Evolutionary conservation across 35 echinoderm and acorn worm genomes (phyloP).

Genomic region (Apostichopus californicus): DNA sequence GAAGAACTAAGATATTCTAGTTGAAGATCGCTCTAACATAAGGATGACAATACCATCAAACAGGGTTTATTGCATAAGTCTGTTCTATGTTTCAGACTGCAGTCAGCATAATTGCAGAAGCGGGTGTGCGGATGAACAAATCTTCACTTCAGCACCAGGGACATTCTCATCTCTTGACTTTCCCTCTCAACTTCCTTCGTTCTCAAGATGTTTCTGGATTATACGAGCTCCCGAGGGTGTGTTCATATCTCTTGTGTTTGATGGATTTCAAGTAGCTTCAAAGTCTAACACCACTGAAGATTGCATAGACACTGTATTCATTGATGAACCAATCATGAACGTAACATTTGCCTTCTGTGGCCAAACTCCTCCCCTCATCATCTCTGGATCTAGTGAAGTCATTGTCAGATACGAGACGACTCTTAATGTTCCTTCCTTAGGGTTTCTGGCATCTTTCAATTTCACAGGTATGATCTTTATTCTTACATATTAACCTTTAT

Average conservation of each 20-base stretch:
- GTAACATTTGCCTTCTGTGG: conserved; percentile 52
- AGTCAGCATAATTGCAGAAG: conserved; percentile 42
- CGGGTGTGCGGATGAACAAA: conserved; percentile 27
- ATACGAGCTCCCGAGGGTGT: conserved; percentile 37
- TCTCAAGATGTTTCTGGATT: conserved; percentile 65
- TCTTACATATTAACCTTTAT: too few species aligned
- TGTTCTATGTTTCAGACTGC: conserved; percentile 61
- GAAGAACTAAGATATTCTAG: not conserved
- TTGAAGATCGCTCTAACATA: not conserved
- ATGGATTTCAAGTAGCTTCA: conserved; percentile 48
- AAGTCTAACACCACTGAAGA: not conserved
- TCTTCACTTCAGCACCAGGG: conserved; percentile 31
- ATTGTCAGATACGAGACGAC: conserved; percentile 56
- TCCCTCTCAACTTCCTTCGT: conserved; percentile 65
- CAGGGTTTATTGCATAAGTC: too few species aligned
- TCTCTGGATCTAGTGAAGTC: conserved; percentile 49
- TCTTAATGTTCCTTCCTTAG: conserved; percentile 56
- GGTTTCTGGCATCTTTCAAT: conserved; percentile 62
- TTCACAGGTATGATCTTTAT: conserved; percentile 52
- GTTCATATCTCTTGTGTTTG: conserved; percentile 60
- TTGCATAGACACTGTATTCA: conserved; percentile 54
- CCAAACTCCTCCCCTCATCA: conserved; percentile 41
- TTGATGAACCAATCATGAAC: conserved; percentile 8
- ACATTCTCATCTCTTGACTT: conserved; percentile 55
- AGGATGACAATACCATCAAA: not conserved